Base-by-base conservation (phyloP, 2,797 vertebrate species). In the Sebastes itinus region DNA sequence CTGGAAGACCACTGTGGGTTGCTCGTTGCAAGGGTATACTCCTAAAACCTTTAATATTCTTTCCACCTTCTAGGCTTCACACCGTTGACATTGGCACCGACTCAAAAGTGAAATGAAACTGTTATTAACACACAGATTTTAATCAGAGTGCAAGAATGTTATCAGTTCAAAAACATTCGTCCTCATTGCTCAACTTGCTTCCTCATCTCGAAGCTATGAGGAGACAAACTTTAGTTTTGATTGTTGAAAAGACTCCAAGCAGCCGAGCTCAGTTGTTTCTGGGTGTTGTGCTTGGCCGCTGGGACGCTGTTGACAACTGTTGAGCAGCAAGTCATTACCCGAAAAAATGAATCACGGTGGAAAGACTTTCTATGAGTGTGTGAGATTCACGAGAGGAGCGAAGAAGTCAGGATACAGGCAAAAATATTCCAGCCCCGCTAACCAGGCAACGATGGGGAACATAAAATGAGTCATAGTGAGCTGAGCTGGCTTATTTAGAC, bases 361-460 rank as follows among this genome's bases (percentile, higher is more conserved):
- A 95, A 95, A 94, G 89, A 94, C 87, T 94, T 92, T 89, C 75
- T 81, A 75, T 85, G 92, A 92, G 90, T 78, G 93, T 89, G 88
- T 92, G 90, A 94, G 94, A 93, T 92, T 91, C 91, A 87, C 80
- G 16, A 68, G 80, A 90, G 77, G 46, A 85, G 83, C 10, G 59
- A 75, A 49, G 46, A 49, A 49, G 46, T 49, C 46, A 81, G 81
- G 79, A 84, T 77, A 89, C 74, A 77, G 87, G 83, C 78, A 84
- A 81, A 63, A 90, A 92, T 91, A 93, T 90, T 93, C 92, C 93
- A 92, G 81, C 64, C 42, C 81, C 25, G 67, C 88, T 89, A 89
- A 90, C 85, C 75, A 85, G 82, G 87, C 89, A 90, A 82, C 85
- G 84, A 88, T 78, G 84, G 81, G 91, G 89, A 92, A 92, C 91